A percentile compares a stretch with the other conserved stretches of the same genome.
Evolutionary conservation across 2,113 vertebrate species (phyloP).

Genomic region (Oceanites oceanicus): DNA sequence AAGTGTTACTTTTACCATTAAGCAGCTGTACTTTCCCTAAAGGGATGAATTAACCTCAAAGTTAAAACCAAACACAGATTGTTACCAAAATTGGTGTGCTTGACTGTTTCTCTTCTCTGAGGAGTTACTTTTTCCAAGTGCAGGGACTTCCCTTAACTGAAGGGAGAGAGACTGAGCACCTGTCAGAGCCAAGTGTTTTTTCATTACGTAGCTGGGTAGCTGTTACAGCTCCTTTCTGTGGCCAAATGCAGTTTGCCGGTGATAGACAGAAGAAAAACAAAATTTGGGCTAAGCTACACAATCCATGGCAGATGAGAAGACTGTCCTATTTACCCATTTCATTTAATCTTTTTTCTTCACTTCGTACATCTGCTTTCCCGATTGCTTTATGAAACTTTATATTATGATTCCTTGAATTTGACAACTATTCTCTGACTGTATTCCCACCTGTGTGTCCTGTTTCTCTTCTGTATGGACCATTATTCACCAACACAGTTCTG

Average conservation of each 20-base stretch:
- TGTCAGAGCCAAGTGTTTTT: not conserved
- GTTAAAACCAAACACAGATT: not conserved
- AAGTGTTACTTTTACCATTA: not conserved
- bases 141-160: not conserved
- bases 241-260: not conserved
- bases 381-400: not conserved
- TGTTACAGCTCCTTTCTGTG: not conserved
- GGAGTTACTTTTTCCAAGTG: not conserved
- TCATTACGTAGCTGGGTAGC: not conserved
- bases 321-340: accelerated
- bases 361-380: not conserved
- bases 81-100: not conserved
- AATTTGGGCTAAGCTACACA: not conserved
- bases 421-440: not conserved
- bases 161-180: not conserved
- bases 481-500: not conserved
- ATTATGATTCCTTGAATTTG: not conserved
- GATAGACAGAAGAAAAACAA: not conserved
- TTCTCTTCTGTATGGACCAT: not conserved
- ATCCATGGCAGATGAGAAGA: not conserved
- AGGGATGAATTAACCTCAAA: not conserved
- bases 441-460: not conserved
- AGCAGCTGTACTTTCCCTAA: not conserved
- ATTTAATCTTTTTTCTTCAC: not conserved
- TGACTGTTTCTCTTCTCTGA: not conserved